Evolutionary conservation across 2,797 vertebrate genomes (phyloP).

Genomic region (Periparus ater): DNA sequence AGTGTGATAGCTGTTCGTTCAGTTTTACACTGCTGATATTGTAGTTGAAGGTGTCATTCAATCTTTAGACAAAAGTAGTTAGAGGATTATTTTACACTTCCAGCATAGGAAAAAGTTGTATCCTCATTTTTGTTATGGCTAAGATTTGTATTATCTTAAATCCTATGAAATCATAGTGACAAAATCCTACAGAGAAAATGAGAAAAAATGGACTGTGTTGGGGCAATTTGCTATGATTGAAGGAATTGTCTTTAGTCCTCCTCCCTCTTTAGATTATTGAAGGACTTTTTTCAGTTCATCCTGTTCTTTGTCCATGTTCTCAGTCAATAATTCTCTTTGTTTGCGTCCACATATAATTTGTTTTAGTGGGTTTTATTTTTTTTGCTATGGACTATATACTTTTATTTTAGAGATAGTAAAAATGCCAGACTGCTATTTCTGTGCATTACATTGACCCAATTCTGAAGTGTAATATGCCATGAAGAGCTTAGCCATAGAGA

Average conservation of each 20-base stretch:
- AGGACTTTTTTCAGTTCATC: neutral
- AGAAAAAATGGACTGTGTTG: neutral
- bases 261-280: neutral
- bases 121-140: neutral
- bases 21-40: neutral
- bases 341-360: neutral
- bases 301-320: neutral
- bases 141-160: neutral
- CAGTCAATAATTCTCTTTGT: neutral
- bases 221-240: neutral
- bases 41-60: conserved; percentile 11
- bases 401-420: conserved; percentile 35
- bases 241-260: neutral
- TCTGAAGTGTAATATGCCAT: conserved; percentile 21
- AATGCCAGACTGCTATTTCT: conserved; percentile 17
- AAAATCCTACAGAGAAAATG: neutral
- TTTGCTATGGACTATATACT: conserved; percentile 35
- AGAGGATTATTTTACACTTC: neutral
- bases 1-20: neutral
- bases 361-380: neutral
- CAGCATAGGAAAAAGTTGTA: neutral
- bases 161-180: neutral
- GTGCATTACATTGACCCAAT: neutral
- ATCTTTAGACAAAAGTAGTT: neutral
- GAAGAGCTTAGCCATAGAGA: neutral